Percentiles rank a stretch among this genome's conserved stretches.
These are phyloP conservation scores for Chirona hameri DNA, from an alignment of 2,888 invertebrate species.

Conservation along the genomic window DNA sequence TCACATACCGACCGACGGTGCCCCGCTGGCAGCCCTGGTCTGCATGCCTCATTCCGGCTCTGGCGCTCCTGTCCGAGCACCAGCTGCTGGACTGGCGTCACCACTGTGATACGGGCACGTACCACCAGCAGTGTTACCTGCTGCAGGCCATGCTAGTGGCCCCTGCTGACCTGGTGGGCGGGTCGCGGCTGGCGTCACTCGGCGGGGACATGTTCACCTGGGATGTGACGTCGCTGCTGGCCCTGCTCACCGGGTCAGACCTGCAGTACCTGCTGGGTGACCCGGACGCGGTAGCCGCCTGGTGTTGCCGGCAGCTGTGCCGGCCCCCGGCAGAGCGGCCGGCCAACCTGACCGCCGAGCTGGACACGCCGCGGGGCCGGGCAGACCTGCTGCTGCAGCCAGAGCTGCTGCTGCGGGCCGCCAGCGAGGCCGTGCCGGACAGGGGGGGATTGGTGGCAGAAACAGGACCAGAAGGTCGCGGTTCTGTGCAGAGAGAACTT, in stretches of 20 bases:
- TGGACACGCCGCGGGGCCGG: not conserved
- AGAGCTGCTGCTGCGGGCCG: not conserved
- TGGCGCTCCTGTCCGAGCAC: too few species aligned
- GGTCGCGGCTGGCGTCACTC: not conserved
- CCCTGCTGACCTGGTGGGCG: not conserved
- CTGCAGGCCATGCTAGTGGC: not conserved
- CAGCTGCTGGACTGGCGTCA: too few species aligned
- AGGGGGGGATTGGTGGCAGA: not conserved
- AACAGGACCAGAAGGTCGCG: not conserved
- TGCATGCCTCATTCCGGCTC: too few species aligned
- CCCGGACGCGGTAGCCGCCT: not conserved
- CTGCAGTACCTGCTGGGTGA: not conserved
- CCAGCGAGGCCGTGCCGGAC: not conserved
- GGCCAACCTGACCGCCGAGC: not conserved
- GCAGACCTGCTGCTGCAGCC: not conserved
- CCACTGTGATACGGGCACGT: too few species aligned
- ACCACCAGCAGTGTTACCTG: not conserved
- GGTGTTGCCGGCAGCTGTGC: not conserved
- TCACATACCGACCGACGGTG: too few species aligned
- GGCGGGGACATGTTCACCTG: not conserved
- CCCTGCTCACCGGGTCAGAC: not conserved
- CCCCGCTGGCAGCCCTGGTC: too few species aligned
- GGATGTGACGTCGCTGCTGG: not conserved
- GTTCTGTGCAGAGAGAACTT: not conserved
- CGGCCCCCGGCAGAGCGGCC: not conserved